Base-by-base conservation (phyloP, 2,113 vertebrate genomes). In the Axis porcinus region DNA sequence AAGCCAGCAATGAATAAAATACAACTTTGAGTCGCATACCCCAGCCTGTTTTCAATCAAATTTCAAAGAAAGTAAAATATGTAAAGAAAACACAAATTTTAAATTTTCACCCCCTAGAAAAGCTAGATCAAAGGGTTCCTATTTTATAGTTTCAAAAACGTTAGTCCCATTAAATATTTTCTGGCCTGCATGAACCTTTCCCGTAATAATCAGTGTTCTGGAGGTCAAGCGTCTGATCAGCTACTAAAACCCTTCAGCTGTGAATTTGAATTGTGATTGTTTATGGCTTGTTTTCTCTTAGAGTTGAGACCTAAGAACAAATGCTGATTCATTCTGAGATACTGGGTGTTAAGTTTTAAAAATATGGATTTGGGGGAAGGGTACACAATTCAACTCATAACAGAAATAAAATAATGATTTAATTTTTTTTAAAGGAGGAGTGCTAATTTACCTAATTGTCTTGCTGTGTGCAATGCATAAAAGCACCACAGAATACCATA, bases 11-110 rank as follows among this genome's bases (percentile, higher is more conserved):
- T 3, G 54, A 94, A 76, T 87, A 86, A 96, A 96, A 86, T 36
- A 60, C 54, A 96, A 76, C 47, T 52, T 70, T 70, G 60, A 82
- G 16, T 36, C 19, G 55, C 52, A 64, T 21, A 67, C 16, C n/a
- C 55, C n/a, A 54, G 45, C 62, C 79, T 88, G 76, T 60, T 88
- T 97, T 81, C 47, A 94, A 81, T 98, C 95, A 97, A 86, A 97
- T 96, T 98, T 95, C 94, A 96, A 97, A 96, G 47, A n/a, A 97
- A 90, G n/a, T 47, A 94, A 91, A 96, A 64, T 85, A 96, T 36
- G 36, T 13, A 78, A 93, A 92, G 93, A 95, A 97, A 95, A 94
- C 36, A 89, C 58, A 95, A 89, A 89, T 90, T 90, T 52, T 87
- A 74, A 94, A 94, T 94, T 94, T 94, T 78, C 9, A 83, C 50